Evolutionary conservation across 1,140 invertebrate species (phyloP).

Genomic region (Papilio xuthus): DNA sequence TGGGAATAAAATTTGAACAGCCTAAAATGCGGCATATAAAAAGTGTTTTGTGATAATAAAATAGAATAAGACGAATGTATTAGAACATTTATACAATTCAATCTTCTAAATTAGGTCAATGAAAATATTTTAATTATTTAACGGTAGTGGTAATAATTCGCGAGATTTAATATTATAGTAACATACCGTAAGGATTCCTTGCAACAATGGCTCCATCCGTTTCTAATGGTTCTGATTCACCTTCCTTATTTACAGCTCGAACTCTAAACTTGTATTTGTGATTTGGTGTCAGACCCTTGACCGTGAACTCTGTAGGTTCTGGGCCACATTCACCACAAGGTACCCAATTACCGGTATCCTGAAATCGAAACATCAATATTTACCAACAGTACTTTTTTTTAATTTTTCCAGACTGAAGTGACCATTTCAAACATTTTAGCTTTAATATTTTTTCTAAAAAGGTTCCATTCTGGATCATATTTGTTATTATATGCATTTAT

Average conservation of each 20-base stretch:
- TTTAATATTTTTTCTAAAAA: no score
- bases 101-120: no score
- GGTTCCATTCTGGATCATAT: no score
- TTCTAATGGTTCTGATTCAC: slow-evolving; percentile 97
- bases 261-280: slow-evolving; percentile 99
- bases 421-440: no score
- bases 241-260: slow-evolving; percentile 99
- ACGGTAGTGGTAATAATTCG: no score
- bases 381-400: background rate
- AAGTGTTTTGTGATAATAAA: no score
- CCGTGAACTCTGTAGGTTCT: slow-evolving; percentile 90
- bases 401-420: background rate
- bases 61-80: no score
- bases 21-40: no score
- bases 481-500: no score
- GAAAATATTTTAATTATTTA: no score
- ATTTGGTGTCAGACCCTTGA: slow-evolving; percentile 96
- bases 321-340: slow-evolving; percentile 95
- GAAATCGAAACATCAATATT: slow-evolving; percentile 24
- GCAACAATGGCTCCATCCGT: slow-evolving; percentile 93
- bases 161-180: background rate
- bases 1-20: no score
- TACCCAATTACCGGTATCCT: slow-evolving; percentile 95
- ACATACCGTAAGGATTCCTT: slow-evolving; percentile 97
- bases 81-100: no score